phyloP scores from a whole-genome alignment of 2,888 invertebrate species.

The Drosophila sordidapex region DNA sequence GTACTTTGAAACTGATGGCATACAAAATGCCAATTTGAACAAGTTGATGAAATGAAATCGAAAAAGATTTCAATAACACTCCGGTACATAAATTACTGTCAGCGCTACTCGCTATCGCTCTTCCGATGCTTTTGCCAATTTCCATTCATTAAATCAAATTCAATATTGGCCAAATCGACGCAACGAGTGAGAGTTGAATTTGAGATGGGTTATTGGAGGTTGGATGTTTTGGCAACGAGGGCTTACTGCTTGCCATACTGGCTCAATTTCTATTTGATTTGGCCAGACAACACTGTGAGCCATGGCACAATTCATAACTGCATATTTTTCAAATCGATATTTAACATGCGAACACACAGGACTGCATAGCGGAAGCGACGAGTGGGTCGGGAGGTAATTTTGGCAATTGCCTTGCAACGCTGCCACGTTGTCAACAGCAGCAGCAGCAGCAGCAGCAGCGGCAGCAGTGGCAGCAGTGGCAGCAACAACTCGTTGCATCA shows the following conservation, averaged over 20 bases:
- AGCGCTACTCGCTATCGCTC: slow-evolving; percentile 29
- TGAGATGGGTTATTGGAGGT: background rate
- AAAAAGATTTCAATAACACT: slow-evolving; percentile 32
- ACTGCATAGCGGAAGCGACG: background rate
- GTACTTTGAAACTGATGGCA: background rate
- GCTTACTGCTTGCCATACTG: slow-evolving; percentile 10
- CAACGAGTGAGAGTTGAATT: slow-evolving; percentile 55
- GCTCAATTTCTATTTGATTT: slow-evolving; percentile 74
- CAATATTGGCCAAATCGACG: slow-evolving; percentile 76
- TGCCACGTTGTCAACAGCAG: slow-evolving; percentile 42
- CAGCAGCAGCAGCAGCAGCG: slow-evolving; percentile 11
- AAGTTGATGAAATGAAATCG: slow-evolving; percentile 35
- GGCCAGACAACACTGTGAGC: slow-evolving; percentile 40
- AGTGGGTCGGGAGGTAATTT: background rate
- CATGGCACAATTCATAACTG: slow-evolving; percentile 70
- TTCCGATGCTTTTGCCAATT: slow-evolving; percentile 65
- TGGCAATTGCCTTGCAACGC: slow-evolving; percentile 27
- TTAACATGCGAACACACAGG: slow-evolving; percentile 45
- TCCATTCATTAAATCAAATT: slow-evolving; percentile 80
- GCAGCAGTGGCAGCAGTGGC: slow-evolving; percentile 17
- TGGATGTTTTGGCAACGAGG: background rate
- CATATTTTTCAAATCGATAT: slow-evolving; percentile 76
- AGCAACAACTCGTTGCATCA: background rate
- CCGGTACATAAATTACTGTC: slow-evolving; percentile 51
- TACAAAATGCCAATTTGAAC: background rate